Evolutionary conservation across 1,140 invertebrate genomes (phyloP), one percentile per base, ranked within the genome.

Genomic region (Pachypeltis micranthus): DNA sequence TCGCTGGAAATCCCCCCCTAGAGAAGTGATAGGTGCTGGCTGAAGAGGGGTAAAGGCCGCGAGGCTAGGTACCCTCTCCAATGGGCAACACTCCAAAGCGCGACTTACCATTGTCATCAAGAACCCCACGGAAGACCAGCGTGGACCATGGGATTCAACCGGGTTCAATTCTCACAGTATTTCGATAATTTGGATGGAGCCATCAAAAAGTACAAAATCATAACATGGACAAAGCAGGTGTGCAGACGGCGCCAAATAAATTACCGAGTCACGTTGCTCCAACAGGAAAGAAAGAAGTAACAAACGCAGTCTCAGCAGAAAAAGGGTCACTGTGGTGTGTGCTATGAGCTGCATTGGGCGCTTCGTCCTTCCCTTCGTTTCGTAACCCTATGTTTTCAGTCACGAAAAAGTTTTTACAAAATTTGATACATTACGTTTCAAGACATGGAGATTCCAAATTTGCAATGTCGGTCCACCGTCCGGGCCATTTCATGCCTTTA

Each of bases 221-320:
- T 54, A 67, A 67, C 54, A 61, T 63, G 60, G 71, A 72, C 55
- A 71, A 74, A 65, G 71, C 69, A 14, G 69, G 69, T 1, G 57
- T 71, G 16, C 57, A 61, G 10, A 72, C 58, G 14, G 66, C 70
- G 10, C 68, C 67, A 29, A 72, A 64, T 51, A 65, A 65, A 57
- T 65, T 65, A 16, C 58, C 67, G 19, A 70, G 72, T 54, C 66
- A 72, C 19, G 61, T 74, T 51, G 66, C 66, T 1, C 61, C 44
- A 23, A 70, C 62, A 66, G 71, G 73, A 2, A 69, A 69, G 65
- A 72, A 70, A 55, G 68, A 72, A 14, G 67, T 77, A 58, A 69
- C 72, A 68, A 75, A 64, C 74, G 63, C 75, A 69, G 14, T 57
- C 72, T 56, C 73, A 72, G 23, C 72, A 71, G 66, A 78, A 73